Base-by-base conservation (phyloP, 1,140 invertebrate species). In the Campoletis sonorensis region DNA sequence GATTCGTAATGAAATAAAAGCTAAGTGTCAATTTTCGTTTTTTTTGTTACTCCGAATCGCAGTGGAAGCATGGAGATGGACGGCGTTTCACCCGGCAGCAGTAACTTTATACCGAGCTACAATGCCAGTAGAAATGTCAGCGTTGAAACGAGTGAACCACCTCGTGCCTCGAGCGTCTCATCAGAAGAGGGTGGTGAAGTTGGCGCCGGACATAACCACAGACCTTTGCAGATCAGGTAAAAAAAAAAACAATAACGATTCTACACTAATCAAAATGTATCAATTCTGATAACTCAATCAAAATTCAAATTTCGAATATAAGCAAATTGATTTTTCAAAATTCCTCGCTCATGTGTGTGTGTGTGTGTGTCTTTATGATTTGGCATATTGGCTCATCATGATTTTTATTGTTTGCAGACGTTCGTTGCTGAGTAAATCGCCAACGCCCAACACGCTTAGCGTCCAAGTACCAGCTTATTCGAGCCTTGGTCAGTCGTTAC, bases 61-160 rank as follows among this genome's bases (percentile, higher is more conserved):
- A 96, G 95, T 87, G 95, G 95, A 82, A 96, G 95, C 51, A 94
- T 96, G 78, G 95, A 96, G 87, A 95, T 96, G 94, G 95, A 95
- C 86, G 95, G 93, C 40, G 90, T 90, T 10, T 93, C 93, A 40
- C 92, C 92, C 7, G 89, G 92, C 76, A 93, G 93, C 79, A 91
- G 88, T 58, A 92, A 84, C 49, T 92, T 91, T 81, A 71, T 92
- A 40, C 90, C 90, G 10, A 93, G 92, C 85, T 91, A 93, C 79
- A 92, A 91, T 80, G 86, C 89, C 0, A 93, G 92, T 73, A 90
- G 93, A 84, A 93, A 92, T 77, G 89, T 94, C 5, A 94, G 93
- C 85, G 91, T 94, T 73, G 93, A 94, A 79, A 92, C 92, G 58
- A 90, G 87, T 37, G 92, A 92, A 72, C 93, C 93, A 61, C 90